Evolutionary conservation across 2,888 invertebrate species (phyloP), one percentile per base, ranked within the genome.

Genomic region (Augiades crinisus): DNA sequence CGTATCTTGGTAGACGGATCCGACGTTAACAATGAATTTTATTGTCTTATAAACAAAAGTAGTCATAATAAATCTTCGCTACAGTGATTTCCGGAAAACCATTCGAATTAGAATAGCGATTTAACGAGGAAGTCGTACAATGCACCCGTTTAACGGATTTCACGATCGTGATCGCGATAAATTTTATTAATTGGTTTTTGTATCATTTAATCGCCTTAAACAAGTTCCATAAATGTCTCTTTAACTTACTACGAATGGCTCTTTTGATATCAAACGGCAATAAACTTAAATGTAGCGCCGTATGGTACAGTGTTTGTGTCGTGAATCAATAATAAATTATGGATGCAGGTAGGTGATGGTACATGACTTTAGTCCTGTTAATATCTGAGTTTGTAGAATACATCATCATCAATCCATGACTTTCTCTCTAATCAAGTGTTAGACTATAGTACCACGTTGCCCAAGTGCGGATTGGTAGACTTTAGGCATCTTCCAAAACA

Each of bases 1-100:
- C 79, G 84, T 83, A 85, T 77, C 68, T 70, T 72, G 69, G 85
- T 75, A 69, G 72, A 68, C 64, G 61, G 51, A 63, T 61, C 57
- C 60, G 72, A 22, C 77, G 62, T 80, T 77, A 74, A 80, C 71
- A 71, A 61, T 63, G 60, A 68, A 50, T 71, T 79, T 81, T 70
- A 85, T 69, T 78, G 74, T 71, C 65, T 67, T 57, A 68, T 68
- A 78, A 82, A 78, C 77, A 78, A 43, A 34, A 62, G 55, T 41
- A 58, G 53, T 59, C 57, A 55, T 57, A 59, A 64, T 67, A 67
- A 64, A 62, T 65, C 63, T 47, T 37, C 61, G 58, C 51, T 53
- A 51, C 59, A 68, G 65, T 72, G 73, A 78, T 78, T 80, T 78
- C 82, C 76, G 70, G 75, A 72, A 73, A 77, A 59, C 67, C 62